These are phyloP conservation scores for Peucedramus taeniatus DNA, from an alignment of 2,113 vertebrate species.

Conservation along the genomic window DNA sequence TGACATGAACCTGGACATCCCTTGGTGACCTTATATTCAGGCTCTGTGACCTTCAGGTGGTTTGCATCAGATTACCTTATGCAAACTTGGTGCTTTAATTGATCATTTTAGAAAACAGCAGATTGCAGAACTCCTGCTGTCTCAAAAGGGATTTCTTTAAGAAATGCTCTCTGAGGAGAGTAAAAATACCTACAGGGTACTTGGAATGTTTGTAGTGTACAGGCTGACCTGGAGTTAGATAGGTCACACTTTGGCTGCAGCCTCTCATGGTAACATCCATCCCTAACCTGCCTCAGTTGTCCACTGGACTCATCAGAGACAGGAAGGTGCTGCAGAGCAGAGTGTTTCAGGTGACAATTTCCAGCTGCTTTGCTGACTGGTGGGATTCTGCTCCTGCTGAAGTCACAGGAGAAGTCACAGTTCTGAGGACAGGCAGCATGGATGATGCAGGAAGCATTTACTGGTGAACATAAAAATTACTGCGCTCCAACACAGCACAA, in stretches of 20 bases:
- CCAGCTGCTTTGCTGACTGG: background rate
- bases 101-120: background rate
- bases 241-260: background rate
- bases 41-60: constrained; percentile 51
- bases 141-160: background rate
- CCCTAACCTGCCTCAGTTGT: background rate
- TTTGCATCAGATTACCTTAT: constrained; percentile 45
- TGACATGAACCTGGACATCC: constrained; percentile 35
- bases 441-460: background rate
- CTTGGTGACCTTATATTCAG: constrained; percentile 32
- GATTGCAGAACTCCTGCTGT: background rate
- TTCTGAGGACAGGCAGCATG: background rate
- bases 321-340: background rate
- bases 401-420: background rate
- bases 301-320: background rate
- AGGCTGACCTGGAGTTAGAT: background rate
- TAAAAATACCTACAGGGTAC: background rate
- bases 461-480: background rate
- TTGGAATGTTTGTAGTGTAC: background rate
- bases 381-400: background rate
- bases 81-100: constrained; percentile 40
- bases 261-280: background rate
- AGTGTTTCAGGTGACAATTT: background rate
- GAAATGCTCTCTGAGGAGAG: background rate
- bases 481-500: background rate